phyloP scores from a whole-genome alignment of 2,888 invertebrate genomes.

The Pycnomerus fuliginosus region DNA sequence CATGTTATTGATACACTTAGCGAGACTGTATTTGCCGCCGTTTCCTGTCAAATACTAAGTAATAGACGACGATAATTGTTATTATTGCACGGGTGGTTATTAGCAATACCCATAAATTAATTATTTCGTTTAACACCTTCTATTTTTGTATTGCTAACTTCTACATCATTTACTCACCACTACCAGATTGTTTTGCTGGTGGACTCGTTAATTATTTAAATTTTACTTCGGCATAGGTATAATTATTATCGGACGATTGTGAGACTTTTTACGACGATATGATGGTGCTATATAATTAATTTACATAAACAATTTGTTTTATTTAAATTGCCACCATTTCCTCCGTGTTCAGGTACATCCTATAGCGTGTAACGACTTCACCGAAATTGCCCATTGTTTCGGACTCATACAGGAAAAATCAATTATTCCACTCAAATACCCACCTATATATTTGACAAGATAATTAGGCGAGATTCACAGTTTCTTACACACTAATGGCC shows the following conservation, averaged over 20 bases:
- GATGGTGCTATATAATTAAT: slow-evolving; percentile 12
- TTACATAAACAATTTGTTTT: slow-evolving; percentile 20
- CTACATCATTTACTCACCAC: slow-evolving; percentile 4
- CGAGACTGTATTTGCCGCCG: slow-evolving; percentile 25
- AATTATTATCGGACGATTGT: slow-evolving; percentile 12
- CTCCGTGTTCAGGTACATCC: slow-evolving; percentile 12
- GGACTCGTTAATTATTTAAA: slow-evolving; percentile 6
- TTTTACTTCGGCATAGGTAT: slow-evolving; percentile 4
- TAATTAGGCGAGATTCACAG: too few species aligned
- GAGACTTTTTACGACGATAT: slow-evolving; percentile 15
- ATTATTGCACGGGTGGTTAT: slow-evolving; percentile 13
- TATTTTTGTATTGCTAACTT: slow-evolving; percentile 6
- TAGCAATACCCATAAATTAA: slow-evolving; percentile 5
- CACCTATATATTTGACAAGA: slow-evolving; percentile 5
- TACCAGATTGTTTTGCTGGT: slow-evolving; percentile 6
- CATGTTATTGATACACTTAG: slow-evolving; percentile 38
- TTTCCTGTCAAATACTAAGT: slow-evolving; percentile 28
- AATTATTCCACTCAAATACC: slow-evolving; percentile 17
- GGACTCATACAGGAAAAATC: slow-evolving; percentile 21
- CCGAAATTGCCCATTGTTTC: slow-evolving; percentile 18
- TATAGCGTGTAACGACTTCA: slow-evolving; percentile 19
- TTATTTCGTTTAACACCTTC: slow-evolving; percentile 4
- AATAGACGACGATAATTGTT: slow-evolving; percentile 17
- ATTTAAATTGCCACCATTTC: slow-evolving; percentile 18
- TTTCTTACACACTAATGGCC: too few species aligned